phyloP scores from a whole-genome alignment of 2,888 invertebrate genomes.

The Glyphotaelius pellucidus region DNA sequence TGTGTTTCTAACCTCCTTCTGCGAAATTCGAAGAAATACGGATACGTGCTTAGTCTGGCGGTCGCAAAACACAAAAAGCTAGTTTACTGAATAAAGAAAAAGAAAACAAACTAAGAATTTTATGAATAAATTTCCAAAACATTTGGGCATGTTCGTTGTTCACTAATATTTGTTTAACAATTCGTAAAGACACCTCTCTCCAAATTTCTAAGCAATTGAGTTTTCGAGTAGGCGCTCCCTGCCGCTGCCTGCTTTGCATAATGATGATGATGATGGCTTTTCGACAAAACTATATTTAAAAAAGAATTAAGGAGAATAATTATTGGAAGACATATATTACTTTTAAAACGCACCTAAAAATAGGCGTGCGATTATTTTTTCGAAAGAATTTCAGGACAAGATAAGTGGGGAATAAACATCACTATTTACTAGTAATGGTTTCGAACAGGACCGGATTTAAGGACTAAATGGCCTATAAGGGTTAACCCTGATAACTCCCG shows the following conservation, averaged over 20 bases:
- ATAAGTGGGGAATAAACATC: not conserved
- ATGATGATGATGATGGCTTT: not conserved
- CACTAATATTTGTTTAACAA: not conserved
- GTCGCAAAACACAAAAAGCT: no score
- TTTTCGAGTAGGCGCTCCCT: not conserved
- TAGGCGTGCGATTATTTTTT: not conserved
- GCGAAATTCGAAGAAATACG: no score
- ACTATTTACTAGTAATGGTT: not conserved
- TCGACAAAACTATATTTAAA: not conserved
- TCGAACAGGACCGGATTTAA: not conserved
- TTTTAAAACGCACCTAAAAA: not conserved
- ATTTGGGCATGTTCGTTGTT: not conserved
- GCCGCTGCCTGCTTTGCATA: not conserved
- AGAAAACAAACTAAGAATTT: not conserved
- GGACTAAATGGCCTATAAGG: not conserved
- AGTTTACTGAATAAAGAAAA: not conserved
- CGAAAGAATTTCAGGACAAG: not conserved
- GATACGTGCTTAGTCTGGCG: no score
- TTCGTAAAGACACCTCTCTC: not conserved
- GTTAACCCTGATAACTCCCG: not conserved
- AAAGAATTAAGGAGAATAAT: not conserved
- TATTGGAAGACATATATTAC: not conserved
- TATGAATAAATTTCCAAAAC: not conserved
- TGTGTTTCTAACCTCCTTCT: no score
- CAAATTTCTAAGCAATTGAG: not conserved